Evolutionary conservation across 2,888 invertebrate species (phyloP).

Genomic region (Lysandra coridon): DNA sequence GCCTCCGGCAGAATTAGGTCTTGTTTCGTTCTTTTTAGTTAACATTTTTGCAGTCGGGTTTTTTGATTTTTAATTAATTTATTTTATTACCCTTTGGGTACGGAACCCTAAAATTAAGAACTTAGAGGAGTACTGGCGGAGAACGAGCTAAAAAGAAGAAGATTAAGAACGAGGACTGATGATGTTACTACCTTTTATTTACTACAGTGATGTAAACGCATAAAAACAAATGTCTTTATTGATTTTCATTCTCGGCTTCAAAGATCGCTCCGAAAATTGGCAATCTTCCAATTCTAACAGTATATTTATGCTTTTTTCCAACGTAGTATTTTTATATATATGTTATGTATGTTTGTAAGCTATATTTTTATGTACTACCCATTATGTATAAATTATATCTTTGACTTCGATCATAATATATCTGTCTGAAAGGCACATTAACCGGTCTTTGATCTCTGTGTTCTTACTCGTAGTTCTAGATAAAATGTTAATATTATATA

Average conservation of each 20-base stretch:
- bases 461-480: no score
- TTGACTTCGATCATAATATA: not conserved
- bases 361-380: slow-evolving; percentile 1
- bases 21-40: no score
- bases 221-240: slow-evolving; percentile 27
- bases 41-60: no score
- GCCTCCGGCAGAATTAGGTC: no score
- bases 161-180: not conserved
- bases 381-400: not conserved
- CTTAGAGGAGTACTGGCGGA: no score
- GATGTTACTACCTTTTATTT: not conserved
- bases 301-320: not conserved
- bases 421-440: no score
- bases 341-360: not conserved
- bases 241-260: slow-evolving; percentile 16
- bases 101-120: no score
- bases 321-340: not conserved
- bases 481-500: no score
- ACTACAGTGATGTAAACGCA: not conserved
- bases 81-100: no score
- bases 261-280: slow-evolving; percentile 8
- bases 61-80: no score
- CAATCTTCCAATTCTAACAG: slow-evolving; percentile 9
- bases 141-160: no score
- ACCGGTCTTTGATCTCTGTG: not conserved